Evolutionary conservation across 35 echinoderm and acorn worm genomes (phyloP).

Genomic region (Apostichopus californicus): DNA sequence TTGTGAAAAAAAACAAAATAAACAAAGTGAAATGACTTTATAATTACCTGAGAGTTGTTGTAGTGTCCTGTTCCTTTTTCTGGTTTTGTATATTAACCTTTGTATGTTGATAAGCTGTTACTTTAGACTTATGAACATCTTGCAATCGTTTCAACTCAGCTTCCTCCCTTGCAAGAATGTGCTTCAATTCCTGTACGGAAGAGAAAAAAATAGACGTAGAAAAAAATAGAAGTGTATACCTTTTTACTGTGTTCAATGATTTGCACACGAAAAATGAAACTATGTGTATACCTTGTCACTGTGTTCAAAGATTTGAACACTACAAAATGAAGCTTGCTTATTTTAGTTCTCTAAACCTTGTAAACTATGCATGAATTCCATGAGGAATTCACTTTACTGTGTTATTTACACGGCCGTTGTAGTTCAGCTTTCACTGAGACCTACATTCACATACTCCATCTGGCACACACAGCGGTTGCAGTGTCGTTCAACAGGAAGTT

Average conservation of each 20-base stretch:
- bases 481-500: background rate
- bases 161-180: slow-evolving; percentile 68
- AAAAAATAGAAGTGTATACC: background rate
- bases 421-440: too few species aligned
- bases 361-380: too few species aligned
- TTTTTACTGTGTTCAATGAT: background rate
- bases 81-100: slow-evolving; percentile 53
- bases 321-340: too few species aligned
- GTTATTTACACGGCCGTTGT: too few species aligned
- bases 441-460: too few species aligned
- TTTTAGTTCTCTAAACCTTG: too few species aligned
- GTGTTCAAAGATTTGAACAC: too few species aligned
- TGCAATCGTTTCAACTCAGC: slow-evolving; percentile 66
- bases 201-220: background rate
- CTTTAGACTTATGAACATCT: slow-evolving; percentile 55
- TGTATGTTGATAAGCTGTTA: slow-evolving; percentile 36
- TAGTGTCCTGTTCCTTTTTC: slow-evolving; percentile 20
- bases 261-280: background rate
- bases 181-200: slow-evolving; percentile 72
- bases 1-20: too few species aligned
- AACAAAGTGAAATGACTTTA: background rate
- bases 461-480: too few species aligned
- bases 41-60: background rate
- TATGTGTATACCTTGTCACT: too few species aligned
- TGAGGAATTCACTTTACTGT: too few species aligned